phyloP scores from a whole-genome alignment of 1,140 invertebrate genomes.

The Bombus pyrosoma region DNA sequence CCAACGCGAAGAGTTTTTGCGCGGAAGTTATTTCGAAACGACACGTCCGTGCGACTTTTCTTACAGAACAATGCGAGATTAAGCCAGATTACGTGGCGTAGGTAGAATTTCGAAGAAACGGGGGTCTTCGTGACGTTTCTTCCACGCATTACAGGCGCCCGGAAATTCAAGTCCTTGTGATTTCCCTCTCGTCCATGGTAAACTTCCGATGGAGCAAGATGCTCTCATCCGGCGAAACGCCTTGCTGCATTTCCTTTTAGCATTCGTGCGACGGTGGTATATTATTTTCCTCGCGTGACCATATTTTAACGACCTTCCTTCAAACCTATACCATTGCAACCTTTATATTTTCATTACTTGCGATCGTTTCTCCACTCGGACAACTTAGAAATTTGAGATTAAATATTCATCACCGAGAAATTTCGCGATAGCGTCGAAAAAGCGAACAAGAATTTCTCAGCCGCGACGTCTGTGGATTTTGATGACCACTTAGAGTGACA shows the following conservation, averaged over 20 bases:
- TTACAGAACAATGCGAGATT: not conserved
- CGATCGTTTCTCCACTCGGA: not conserved
- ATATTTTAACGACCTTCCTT: not conserved
- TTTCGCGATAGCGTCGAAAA: not conserved
- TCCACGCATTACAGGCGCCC: not conserved
- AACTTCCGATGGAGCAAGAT: not conserved
- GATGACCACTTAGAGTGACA: not conserved
- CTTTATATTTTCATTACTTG: not conserved
- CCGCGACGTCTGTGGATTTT: not conserved
- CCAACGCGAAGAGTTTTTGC: not conserved
- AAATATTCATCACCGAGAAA: not conserved
- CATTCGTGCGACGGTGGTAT: not conserved
- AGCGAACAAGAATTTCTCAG: not conserved
- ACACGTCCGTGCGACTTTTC: not conserved
- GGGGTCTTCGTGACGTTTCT: not conserved
- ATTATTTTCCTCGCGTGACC: not conserved
- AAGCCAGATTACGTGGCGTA: not conserved
- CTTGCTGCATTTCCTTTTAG: not conserved
- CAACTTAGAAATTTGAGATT: no score
- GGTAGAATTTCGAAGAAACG: not conserved
- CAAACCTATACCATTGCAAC: not conserved
- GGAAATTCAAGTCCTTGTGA: not conserved
- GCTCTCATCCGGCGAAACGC: no score
- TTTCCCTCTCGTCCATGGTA: constrained; percentile 5
- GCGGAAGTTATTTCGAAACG: not conserved